These are phyloP conservation scores for Pachycephus smyrnensis DNA, from an alignment of 2,888 invertebrate genomes.

Conservation along the genomic window DNA sequence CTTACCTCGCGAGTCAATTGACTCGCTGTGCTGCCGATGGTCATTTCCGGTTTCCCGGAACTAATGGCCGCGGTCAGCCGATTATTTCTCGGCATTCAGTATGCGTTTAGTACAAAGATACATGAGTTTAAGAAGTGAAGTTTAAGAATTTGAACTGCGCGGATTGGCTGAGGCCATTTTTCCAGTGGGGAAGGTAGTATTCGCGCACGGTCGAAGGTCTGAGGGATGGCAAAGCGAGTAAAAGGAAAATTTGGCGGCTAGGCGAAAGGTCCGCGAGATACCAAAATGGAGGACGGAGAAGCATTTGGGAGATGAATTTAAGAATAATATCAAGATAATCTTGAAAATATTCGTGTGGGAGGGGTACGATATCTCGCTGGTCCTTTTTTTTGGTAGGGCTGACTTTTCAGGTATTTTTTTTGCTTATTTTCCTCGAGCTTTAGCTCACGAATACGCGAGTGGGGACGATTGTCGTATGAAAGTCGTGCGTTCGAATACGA, in stretches of 20 bases:
- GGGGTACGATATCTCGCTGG: conserved; percentile 13
- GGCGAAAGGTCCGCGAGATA: neutral
- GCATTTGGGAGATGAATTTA: neutral
- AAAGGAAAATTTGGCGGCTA: neutral
- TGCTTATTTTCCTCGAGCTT: neutral
- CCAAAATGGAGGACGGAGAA: neutral
- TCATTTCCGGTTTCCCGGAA: neutral
- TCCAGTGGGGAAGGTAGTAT: neutral
- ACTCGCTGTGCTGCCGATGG: neutral
- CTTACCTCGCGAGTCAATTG: neutral
- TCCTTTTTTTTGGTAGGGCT: neutral
- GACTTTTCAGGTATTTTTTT: neutral
- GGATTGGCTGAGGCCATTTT: neutral
- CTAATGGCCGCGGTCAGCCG: conserved; percentile 24
- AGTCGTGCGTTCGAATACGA: neutral
- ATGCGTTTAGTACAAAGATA: conserved; percentile 56
- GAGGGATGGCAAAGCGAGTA: neutral
- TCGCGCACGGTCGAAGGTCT: neutral
- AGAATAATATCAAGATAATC: neutral
- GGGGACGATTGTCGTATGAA: neutral
- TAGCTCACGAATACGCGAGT: neutral
- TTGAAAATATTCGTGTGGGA: neutral
- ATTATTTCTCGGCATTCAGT: conserved; percentile 44
- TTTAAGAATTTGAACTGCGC: conserved; percentile 9
- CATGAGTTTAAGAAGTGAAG: conserved; percentile 32